Evolutionary conservation across 2,113 vertebrate species (phyloP).

Genomic region (Emydura subglobosa): DNA sequence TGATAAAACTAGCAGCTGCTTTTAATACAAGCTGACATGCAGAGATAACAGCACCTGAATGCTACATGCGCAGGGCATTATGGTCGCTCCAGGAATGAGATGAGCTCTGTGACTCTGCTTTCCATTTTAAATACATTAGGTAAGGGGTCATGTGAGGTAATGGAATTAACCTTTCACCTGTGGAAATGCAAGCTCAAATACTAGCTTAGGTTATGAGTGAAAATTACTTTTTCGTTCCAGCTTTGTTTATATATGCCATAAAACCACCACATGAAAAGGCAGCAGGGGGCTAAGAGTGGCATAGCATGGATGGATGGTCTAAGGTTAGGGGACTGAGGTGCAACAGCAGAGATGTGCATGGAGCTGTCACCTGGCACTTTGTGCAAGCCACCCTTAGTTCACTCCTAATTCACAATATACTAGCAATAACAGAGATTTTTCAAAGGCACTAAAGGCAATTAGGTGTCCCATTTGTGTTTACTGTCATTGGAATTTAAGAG

Average conservation of each 20-base stretch:
- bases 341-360: background rate
- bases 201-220: slow-evolving; percentile 23
- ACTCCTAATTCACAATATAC: background rate
- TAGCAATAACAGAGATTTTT: background rate
- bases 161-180: slow-evolving; percentile 48
- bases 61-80: slow-evolving; percentile 17
- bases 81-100: slow-evolving; percentile 20
- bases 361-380: background rate
- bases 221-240: slow-evolving; percentile 24
- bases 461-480: background rate
- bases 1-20: slow-evolving; percentile 35
- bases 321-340: background rate
- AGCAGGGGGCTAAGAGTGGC: background rate
- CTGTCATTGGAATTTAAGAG: background rate
- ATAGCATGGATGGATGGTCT: background rate
- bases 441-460: background rate
- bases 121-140: slow-evolving; percentile 49
- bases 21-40: slow-evolving; percentile 55
- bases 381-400: background rate
- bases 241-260: background rate
- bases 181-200: slow-evolving; percentile 26
- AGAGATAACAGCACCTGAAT: slow-evolving; percentile 64
- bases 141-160: slow-evolving; percentile 15
- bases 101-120: slow-evolving; percentile 43
- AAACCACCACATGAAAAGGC: background rate